These are phyloP conservation scores for Edolisoma coerulescens DNA, from an alignment of 2,113 vertebrate genomes.

Conservation along the genomic window DNA sequence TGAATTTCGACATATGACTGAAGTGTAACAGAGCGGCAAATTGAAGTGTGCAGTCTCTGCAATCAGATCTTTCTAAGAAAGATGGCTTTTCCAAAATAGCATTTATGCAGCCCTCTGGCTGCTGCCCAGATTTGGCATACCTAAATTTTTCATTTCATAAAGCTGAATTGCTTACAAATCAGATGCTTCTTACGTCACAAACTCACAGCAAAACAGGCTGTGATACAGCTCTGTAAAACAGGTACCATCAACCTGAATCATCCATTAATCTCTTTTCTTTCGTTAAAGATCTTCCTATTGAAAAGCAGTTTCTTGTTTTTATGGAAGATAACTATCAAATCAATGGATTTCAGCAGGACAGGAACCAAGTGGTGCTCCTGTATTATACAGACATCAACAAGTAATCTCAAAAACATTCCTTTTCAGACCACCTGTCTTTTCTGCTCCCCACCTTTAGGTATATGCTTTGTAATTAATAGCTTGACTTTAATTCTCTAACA, in stretches of 20 bases:
- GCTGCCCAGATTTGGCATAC: constrained; percentile 1
- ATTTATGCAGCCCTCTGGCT: constrained; percentile 8
- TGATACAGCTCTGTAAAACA: background rate
- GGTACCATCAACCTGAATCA: background rate
- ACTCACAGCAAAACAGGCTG: background rate
- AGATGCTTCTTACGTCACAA: background rate
- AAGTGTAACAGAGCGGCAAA: background rate
- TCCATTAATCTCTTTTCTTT: background rate
- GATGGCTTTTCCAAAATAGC: background rate
- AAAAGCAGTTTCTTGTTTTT: background rate
- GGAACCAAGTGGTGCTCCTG: background rate
- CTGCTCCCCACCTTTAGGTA: background rate
- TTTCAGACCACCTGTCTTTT: background rate
- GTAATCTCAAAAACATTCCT: background rate
- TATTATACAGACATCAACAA: background rate
- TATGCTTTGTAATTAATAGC: background rate
- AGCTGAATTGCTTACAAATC: background rate
- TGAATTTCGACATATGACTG: background rate
- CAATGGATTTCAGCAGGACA: background rate
- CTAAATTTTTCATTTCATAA: background rate
- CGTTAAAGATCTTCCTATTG: background rate
- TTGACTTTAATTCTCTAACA: background rate
- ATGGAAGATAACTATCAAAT: background rate
- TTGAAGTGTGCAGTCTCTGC: background rate
- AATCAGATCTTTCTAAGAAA: constrained; percentile 11